Evolutionary conservation across 2,888 invertebrate genomes (phyloP).

Genomic region (Xanthia icteritia): DNA sequence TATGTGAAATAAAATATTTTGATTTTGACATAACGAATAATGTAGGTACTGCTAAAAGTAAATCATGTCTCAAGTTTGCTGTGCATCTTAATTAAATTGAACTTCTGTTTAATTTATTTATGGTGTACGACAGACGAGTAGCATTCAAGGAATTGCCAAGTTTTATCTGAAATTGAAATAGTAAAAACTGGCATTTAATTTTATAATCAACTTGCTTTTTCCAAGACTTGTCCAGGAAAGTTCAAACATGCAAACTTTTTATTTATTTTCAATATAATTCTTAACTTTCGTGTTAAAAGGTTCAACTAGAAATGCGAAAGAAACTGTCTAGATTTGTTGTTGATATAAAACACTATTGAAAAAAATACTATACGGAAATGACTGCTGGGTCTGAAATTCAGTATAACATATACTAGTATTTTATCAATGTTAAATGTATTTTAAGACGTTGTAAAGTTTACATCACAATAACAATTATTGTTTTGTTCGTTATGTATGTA

Average conservation of each 20-base stretch:
- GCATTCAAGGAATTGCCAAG: conserved; percentile 58
- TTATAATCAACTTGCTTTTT: conserved; percentile 52
- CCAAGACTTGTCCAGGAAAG: not conserved
- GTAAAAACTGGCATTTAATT: conserved; percentile 59
- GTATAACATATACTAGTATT: not conserved
- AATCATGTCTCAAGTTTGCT: not conserved
- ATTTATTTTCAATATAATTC: conserved; percentile 4
- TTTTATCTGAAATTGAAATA: conserved; percentile 64
- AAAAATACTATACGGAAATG: not conserved
- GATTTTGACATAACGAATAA: too few relatives aligned
- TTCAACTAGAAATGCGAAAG: not conserved
- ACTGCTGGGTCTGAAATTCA: not conserved
- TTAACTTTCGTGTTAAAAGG: not conserved
- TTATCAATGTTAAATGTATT: not conserved
- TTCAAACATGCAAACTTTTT: conserved; percentile 17
- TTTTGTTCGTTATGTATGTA: too few relatives aligned
- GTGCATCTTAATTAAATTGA: not conserved
- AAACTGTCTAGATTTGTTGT: not conserved
- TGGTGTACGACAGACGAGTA: conserved; percentile 5
- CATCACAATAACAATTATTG: too few relatives aligned
- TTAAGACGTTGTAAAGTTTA: not conserved
- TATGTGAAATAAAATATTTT: too few relatives aligned
- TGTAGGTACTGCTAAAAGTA: not conserved
- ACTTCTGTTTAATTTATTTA: conserved; percentile 32
- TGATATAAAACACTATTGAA: not conserved